Conservation (phyloP, 1,140 invertebrate genomes). For the Zaprionus vittiger region DNA sequence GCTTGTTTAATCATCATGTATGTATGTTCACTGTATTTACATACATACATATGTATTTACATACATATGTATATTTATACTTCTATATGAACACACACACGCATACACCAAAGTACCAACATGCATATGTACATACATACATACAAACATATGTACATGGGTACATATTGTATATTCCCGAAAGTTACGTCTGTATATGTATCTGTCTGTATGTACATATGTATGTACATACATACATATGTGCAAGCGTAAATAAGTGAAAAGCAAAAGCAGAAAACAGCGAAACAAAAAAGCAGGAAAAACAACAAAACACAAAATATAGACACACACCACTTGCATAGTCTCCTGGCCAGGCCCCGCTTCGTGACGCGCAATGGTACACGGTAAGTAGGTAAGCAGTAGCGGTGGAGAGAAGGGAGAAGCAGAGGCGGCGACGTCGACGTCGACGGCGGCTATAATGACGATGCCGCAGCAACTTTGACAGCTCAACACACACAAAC, state of each 20-base stretch:
- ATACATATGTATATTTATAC: not conserved
- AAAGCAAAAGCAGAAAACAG: slow-evolving; percentile 46
- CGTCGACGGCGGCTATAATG: slow-evolving; percentile 25
- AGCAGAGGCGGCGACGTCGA: slow-evolving; percentile 10
- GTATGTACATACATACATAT: not conserved
- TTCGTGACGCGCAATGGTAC: slow-evolving; percentile 49
- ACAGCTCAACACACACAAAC: slow-evolving; percentile 38
- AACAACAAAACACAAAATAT: slow-evolving; percentile 43
- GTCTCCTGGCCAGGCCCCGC: slow-evolving; percentile 70
- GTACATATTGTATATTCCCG: slow-evolving; percentile 10
- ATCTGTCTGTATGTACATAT: not conserved
- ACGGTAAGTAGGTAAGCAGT: slow-evolving; percentile 23
- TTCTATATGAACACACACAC: not conserved
- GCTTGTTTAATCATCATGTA: not conserved
- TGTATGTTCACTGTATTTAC: not conserved
- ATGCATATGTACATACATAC: not conserved
- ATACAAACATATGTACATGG: not conserved
- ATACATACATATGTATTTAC: not conserved
- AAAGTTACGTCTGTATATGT: not conserved
- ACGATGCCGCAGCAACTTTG: slow-evolving; percentile 55
- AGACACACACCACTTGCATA: slow-evolving; percentile 70
- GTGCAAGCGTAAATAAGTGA: slow-evolving; percentile 19
- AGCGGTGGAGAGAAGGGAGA: slow-evolving; percentile 15
- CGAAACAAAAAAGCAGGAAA: slow-evolving; percentile 25
- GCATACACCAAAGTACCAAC: not conserved